Evolutionary conservation across 2,888 invertebrate species (phyloP).

Genomic region (Rhagonycha lutea): DNA sequence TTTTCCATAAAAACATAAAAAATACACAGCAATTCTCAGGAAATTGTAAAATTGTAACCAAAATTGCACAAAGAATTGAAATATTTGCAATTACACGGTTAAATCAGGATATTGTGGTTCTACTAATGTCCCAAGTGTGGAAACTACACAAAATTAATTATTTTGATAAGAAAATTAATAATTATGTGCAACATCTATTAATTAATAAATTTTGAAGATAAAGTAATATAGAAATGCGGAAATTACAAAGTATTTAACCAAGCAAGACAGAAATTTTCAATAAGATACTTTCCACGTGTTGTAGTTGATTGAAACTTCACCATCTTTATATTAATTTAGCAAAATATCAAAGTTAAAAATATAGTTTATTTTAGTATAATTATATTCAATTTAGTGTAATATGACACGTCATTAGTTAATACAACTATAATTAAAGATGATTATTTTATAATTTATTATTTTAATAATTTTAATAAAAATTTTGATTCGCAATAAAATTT

Average conservation of each 20-base stretch:
- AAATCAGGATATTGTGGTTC: neutral
- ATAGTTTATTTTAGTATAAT: neutral
- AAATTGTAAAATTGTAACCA: neutral
- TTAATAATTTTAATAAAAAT: neutral
- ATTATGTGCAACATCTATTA: neutral
- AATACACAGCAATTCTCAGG: neutral
- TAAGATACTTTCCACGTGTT: neutral
- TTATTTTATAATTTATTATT: neutral
- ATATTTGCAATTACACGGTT: neutral
- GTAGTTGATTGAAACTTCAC: neutral
- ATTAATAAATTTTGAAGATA: neutral
- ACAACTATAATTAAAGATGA: neutral
- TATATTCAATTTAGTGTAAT: neutral
- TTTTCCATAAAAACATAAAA: neutral
- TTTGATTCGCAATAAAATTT: slow-evolving; percentile 1
- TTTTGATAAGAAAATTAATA: neutral
- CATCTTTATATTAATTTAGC: neutral
- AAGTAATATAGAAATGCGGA: slow-evolving; percentile 1
- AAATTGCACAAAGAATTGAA: neutral
- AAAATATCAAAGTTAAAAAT: neutral
- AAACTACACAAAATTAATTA: neutral
- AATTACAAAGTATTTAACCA: neutral
- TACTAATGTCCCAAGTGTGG: neutral
- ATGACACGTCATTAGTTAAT: neutral
- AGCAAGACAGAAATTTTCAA: neutral